These are phyloP conservation scores for Hypercompe scribonia DNA, from an alignment of 2,888 invertebrate species.

Conservation along the genomic window DNA sequence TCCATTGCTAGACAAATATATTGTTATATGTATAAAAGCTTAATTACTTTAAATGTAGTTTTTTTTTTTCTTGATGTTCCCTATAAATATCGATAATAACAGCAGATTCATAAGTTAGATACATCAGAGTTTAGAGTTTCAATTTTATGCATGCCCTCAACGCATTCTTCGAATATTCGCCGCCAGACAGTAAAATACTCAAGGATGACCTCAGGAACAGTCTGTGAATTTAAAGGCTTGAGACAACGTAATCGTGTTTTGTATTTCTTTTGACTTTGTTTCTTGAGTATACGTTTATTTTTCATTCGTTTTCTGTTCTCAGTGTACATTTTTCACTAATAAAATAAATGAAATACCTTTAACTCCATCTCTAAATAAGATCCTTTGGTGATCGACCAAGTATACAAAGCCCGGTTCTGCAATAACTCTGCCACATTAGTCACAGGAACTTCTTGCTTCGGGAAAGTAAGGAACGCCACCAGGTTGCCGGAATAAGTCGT, in stretches of 20 bases:
- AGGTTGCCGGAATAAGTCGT: conserved; percentile 97
- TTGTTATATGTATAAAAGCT: not conserved
- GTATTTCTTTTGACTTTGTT: too few species aligned
- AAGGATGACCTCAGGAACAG: not conserved
- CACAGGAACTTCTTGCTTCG: conserved; percentile 91
- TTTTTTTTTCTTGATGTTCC: too few species aligned
- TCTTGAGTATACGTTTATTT: not conserved
- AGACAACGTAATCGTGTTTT: not conserved
- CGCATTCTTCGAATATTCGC: not conserved
- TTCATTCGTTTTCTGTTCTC: too few species aligned
- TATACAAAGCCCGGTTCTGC: conserved; percentile 84
- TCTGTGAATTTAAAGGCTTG: not conserved
- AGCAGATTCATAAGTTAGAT: too few species aligned
- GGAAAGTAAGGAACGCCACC: conserved; percentile 97
- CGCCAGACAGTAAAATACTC: not conserved
- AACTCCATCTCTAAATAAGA: conserved; percentile 90
- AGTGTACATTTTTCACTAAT: not conserved
- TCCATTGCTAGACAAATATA: not conserved
- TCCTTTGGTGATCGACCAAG: conserved; percentile 92
- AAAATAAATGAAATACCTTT: conserved; percentile 60
- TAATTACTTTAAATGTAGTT: too few species aligned
- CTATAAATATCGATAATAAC: too few species aligned
- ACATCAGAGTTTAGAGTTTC: too few species aligned
- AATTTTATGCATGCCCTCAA: too few species aligned
- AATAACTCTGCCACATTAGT: conserved; percentile 89